A percentile compares a stretch with the other conserved stretches of the same genome.
Conservation (phyloP, 2,888 invertebrate species). For the Zele albiditarsus region DNA sequence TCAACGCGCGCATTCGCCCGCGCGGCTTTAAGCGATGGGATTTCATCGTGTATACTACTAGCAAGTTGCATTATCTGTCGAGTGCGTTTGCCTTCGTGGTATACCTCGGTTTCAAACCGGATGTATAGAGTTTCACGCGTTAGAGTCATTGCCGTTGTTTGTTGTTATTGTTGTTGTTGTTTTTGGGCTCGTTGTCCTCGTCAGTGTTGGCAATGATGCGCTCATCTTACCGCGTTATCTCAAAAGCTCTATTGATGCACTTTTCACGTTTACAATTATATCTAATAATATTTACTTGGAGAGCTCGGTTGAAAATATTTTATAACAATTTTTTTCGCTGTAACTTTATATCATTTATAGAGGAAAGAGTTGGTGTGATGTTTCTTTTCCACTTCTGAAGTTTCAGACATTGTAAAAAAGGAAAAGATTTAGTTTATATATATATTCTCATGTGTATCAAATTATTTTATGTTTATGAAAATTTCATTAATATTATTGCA, state of each 20-base stretch:
- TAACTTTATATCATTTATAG: too few relatives aligned
- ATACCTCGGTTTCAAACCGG: slow-evolving; percentile 20
- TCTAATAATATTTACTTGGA: background rate
- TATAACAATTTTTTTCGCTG: background rate
- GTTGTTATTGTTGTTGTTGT: slow-evolving; percentile 10
- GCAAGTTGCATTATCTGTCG: slow-evolving; percentile 41
- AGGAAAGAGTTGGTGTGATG: too few relatives aligned
- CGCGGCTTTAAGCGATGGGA: slow-evolving; percentile 28
- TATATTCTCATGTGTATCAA: too few relatives aligned
- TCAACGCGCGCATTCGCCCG: slow-evolving; percentile 12
- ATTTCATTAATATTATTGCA: too few relatives aligned
- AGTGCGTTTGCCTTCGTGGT: slow-evolving; percentile 35
- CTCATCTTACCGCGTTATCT: slow-evolving; percentile 26
- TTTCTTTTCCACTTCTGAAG: too few relatives aligned
- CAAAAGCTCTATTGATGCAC: slow-evolving; percentile 6
- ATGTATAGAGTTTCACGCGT: slow-evolving; percentile 36
- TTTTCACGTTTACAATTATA: slow-evolving; percentile 1
- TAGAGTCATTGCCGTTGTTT: slow-evolving; percentile 22
- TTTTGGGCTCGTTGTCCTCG: background rate
- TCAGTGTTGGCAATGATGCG: slow-evolving; percentile 10
- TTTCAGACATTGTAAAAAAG: too few relatives aligned
- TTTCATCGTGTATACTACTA: slow-evolving; percentile 27
- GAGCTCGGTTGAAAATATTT: background rate
- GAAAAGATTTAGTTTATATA: too few relatives aligned
- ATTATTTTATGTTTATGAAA: too few relatives aligned